These are phyloP conservation scores for Junco hyemalis DNA, from an alignment of 2,113 vertebrate genomes.

Conservation along the genomic window DNA sequence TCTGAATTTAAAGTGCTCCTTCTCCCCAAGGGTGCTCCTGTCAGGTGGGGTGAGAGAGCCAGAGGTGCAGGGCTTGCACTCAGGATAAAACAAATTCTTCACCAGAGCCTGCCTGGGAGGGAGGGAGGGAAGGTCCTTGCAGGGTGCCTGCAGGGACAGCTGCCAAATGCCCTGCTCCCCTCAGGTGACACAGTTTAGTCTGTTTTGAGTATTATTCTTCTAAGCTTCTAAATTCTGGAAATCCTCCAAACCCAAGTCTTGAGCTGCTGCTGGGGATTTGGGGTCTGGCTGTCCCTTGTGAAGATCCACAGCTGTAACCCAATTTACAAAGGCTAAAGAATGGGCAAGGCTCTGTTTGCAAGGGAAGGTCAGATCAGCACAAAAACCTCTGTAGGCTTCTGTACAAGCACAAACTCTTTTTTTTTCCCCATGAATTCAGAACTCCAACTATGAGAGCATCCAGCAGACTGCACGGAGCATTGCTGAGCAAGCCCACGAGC, in stretches of 20 bases:
- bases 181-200: not conserved
- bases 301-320: not conserved
- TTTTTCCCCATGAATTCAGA: constrained; percentile 69
- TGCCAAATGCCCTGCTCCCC: not conserved
- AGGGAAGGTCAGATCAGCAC: accelerated
- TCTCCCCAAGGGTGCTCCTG: not conserved
- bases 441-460: constrained; percentile 95
- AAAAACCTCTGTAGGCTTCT: not conserved
- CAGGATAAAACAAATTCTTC: not conserved
- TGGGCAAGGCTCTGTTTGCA: not conserved
- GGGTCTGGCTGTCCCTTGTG: not conserved
- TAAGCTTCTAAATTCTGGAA: not conserved
- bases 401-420: not conserved
- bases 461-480: constrained; percentile 96
- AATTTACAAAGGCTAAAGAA: not conserved
- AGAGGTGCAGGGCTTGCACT: not conserved
- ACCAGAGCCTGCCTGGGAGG: not conserved
- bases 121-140: not conserved
- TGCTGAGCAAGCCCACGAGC: constrained; percentile 94
- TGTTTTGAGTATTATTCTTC: not conserved
- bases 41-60: not conserved
- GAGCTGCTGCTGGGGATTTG: not conserved
- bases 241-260: not conserved
- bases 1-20: not conserved
- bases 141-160: not conserved